Base-by-base conservation (phyloP, 2,113 vertebrate genomes). In the Microcebus tavaratra region DNA sequence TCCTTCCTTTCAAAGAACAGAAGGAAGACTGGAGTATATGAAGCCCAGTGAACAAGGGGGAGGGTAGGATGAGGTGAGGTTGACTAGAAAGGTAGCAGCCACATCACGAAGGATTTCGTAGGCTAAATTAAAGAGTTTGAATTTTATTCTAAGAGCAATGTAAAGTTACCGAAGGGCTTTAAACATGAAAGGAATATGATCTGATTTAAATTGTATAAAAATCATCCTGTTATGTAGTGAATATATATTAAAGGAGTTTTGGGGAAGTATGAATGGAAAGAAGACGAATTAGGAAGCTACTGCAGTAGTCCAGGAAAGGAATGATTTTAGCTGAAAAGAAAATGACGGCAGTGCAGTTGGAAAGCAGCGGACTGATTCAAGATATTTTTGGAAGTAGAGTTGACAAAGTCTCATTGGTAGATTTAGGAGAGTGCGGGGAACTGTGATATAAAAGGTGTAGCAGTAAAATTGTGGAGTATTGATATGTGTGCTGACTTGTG, bases 191-290 rank as follows among this genome's bases (percentile, higher is more conserved):
- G 5, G 39, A 50, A 45, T 23, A 93, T 65, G 42, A 65, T 90
- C 31, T 67, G n/a, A 88, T 72, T 94, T 73, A 75, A 93, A 67
- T 59, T 93, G 81, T 83, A 59, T 34, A 79, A 42, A 79, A 91
- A 55, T 21, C 20, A 55, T 21, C 20, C 20, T 88, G 34, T 76
- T 76, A 78, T 55, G 8, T 82, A 53, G 20, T 53, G 0, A 94
- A 55, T 68, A 5, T 50, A 73, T 78, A 81, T 78, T 45, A 92
- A 12, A 63, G 36, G 39, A 21, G 13, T 42, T 92, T 80, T 50
- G 18, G 53, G 34, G 45, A 14, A 17, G 34, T 57, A n/a, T 59
- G 21, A 67, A 78, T 92, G 81, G 23, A 83, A 87, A 88, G 25
- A 59, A 67, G 70, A 57, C 23, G 87, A 48, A 63, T 79, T 81